Conservation (phyloP, 2,797 vertebrate species). For the Phoeniculus purpureus region DNA sequence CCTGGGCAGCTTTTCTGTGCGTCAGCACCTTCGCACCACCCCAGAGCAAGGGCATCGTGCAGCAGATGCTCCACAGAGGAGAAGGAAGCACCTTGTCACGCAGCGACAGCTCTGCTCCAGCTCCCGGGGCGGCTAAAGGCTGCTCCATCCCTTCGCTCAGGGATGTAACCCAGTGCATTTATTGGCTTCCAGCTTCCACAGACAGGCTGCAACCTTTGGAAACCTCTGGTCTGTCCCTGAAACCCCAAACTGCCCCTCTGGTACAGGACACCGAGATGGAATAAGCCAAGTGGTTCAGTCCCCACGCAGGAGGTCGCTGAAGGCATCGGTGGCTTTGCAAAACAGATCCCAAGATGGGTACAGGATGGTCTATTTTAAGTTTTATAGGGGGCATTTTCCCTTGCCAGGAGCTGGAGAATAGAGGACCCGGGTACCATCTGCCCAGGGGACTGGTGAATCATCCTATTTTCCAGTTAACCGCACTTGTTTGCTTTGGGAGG, state of each 20-base stretch:
- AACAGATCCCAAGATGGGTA: background rate
- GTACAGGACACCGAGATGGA: background rate
- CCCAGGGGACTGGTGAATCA: constrained; percentile 74
- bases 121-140: background rate
- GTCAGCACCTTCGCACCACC: constrained; percentile 32
- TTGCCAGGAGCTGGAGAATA: constrained; percentile 64
- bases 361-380: constrained; percentile 19
- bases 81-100: background rate
- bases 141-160: background rate
- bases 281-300: background rate
- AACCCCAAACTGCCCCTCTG: background rate
- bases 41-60: background rate
- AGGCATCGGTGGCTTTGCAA: rapidly evolving
- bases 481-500: constrained; percentile 72
- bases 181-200: background rate
- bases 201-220: background rate
- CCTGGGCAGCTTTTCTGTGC: background rate
- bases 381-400: constrained; percentile 62
- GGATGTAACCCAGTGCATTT: background rate
- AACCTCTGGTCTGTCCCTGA: background rate
- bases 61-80: background rate
- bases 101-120: constrained; percentile 3
- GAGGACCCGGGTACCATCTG: constrained; percentile 68
- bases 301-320: background rate
- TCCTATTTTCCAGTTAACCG: constrained; percentile 69